Base-by-base conservation (phyloP, 2,888 invertebrate species). In the Agriopis marginaria region DNA sequence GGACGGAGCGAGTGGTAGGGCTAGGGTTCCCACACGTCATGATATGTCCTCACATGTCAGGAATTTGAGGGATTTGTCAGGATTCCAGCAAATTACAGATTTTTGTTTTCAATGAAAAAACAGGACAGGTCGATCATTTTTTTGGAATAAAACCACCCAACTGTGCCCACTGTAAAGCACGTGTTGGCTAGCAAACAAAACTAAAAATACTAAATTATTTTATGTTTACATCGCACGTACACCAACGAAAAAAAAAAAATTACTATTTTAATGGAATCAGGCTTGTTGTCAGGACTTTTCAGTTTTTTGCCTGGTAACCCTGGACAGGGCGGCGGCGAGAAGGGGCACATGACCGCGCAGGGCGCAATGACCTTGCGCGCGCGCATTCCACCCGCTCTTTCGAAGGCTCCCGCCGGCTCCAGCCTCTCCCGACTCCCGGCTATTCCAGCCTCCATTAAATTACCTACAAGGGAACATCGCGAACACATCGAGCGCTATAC, bases 341-440 rank as follows among this genome's bases (percentile, higher is more conserved):
- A 86, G 74, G 75, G 76, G 93, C 90, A 89, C 92, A 92, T 94
- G 94, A 94, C 94, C 94, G 94, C 91, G 92, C 91, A 89, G 92
- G 91, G 93, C 93, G 92, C 93, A 94, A 93, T 93, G 94, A 93
- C 94, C 94, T 94, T 94, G 94, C 89, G 87, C 88, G 87, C 88
- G 90, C 90, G 87, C 92, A 93, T 92, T 90, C 92, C 93, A 82
- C 84, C 86, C 87, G 90, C 88, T 89, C 88, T 86, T 86, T 86
- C 85, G 86, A 81, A 84, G 87, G 86, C 88, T 89, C 90, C 86
- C 84, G 86, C 86, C 86, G 85, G 44, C 58, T 66, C 66, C 70
- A 63, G 66, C 51, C 82, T 85, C 86, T 88, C 87, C 87, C 82
- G 82, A 80, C 86, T 88, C 87, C 86, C 83, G 83, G 80, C 85